These are phyloP conservation scores for Mirza zaza DNA, from an alignment of 2,113 vertebrate genomes.

Conservation along the genomic window DNA sequence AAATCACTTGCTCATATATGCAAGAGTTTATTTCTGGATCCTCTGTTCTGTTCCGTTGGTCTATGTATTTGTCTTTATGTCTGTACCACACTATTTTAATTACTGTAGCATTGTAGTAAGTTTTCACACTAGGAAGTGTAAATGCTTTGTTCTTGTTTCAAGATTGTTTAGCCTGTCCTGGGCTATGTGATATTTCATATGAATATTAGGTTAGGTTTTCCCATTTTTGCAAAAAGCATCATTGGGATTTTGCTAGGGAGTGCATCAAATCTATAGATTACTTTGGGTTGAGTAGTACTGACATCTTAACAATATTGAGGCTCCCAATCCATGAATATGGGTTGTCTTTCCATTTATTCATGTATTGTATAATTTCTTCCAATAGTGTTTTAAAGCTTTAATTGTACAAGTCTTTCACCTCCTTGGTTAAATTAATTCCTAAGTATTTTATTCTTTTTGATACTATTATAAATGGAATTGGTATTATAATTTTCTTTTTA, in stretches of 20 bases:
- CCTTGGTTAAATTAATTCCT: not conserved
- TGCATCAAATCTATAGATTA: not conserved
- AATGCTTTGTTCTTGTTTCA: not conserved
- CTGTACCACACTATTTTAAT: not conserved
- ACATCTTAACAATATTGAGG: not conserved
- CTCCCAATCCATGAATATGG: not conserved
- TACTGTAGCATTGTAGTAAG: not conserved
- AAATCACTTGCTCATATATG: not conserved
- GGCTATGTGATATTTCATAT: too few relatives aligned
- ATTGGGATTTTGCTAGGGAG: not conserved
- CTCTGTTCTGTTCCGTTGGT: not conserved
- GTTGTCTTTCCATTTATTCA: not conserved
- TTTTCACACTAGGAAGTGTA: not conserved
- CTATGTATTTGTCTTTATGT: not conserved
- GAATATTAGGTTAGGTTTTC: not conserved
- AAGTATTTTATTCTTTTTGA: not conserved
- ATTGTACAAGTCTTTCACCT: not conserved
- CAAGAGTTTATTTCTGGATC: not conserved
- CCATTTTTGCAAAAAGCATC: not conserved
- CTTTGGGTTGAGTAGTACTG: not conserved
- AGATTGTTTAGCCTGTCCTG: not conserved
- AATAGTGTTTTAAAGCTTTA: not conserved
- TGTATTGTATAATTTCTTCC: not conserved
- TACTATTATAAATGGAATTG: not conserved
- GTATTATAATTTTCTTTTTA: not conserved